Percentiles rank a stretch among this genome's conserved stretches.
Evolutionary conservation across 2,888 invertebrate species (phyloP).

Genomic region (Phytoseiulus persimilis): DNA sequence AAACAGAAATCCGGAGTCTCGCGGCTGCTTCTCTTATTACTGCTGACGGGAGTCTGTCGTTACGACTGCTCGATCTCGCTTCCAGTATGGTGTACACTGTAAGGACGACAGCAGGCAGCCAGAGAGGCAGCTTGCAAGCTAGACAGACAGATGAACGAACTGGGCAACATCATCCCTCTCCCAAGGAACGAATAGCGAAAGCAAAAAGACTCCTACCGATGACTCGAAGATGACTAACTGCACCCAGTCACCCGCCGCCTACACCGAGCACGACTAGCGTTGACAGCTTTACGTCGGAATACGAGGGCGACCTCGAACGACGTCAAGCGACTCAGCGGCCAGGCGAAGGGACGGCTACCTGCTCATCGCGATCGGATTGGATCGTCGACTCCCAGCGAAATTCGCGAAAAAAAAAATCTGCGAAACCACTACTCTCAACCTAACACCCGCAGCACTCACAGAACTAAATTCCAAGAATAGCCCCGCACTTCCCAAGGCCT

Average conservation of each 20-base stretch:
- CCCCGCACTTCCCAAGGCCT: background rate
- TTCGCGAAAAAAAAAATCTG: background rate
- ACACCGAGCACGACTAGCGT: background rate
- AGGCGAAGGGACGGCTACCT: background rate
- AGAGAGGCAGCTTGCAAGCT: background rate
- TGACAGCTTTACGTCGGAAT: background rate
- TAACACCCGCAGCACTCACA: background rate
- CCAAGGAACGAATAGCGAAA: background rate
- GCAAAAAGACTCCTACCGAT: background rate
- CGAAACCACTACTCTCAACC: background rate
- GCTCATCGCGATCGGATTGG: background rate
- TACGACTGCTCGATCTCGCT: background rate
- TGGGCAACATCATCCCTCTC: background rate
- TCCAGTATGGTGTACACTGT: background rate
- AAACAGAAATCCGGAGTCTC: background rate
- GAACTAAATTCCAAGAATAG: background rate
- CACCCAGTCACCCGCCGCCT: background rate
- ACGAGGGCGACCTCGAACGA: background rate
- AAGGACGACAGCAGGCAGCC: background rate
- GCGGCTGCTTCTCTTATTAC: background rate
- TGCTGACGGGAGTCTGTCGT: background rate
- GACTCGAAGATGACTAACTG: background rate
- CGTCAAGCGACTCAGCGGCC: background rate
- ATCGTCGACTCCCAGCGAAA: background rate
- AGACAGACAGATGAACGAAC: background rate